phyloP scores from a whole-genome alignment of 2,797 vertebrate species.

The Schizopygopsis malacanthus region DNA sequence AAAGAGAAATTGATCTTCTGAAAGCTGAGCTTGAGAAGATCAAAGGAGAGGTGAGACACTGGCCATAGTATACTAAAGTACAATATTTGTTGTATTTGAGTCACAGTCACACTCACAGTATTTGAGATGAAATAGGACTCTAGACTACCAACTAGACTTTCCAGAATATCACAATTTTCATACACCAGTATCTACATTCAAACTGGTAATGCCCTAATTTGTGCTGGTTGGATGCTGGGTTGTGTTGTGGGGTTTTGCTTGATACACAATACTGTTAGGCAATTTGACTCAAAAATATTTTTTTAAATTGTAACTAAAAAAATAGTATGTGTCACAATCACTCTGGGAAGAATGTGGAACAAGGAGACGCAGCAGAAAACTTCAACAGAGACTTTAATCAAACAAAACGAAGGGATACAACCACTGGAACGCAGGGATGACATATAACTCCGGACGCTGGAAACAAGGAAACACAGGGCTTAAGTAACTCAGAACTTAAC shows the following conservation, averaged over 20 bases:
- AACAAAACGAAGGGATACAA: no score
- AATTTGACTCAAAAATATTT: background rate
- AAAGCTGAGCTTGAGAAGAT: slow-evolving; percentile 90
- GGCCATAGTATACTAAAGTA: background rate
- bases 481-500: no score
- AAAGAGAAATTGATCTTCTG: slow-evolving; percentile 86
- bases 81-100: background rate
- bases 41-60: slow-evolving; percentile 85
- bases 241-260: background rate
- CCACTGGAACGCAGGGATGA: no score
- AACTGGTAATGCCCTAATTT: background rate
- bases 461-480: no score
- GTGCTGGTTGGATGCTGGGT: background rate
- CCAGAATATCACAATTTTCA: background rate
- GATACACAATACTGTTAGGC: background rate
- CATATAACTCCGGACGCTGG: no score
- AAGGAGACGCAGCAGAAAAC: no score
- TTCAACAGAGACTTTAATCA: no score
- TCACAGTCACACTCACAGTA: background rate
- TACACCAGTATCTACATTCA: background rate
- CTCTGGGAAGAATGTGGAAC: no score
- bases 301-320: no score
- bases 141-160: background rate
- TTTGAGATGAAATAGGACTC: background rate
- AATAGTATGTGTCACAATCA: no score